phyloP scores from a whole-genome alignment of 1,140 invertebrate species.

The Melanaphis sacchari region DNA sequence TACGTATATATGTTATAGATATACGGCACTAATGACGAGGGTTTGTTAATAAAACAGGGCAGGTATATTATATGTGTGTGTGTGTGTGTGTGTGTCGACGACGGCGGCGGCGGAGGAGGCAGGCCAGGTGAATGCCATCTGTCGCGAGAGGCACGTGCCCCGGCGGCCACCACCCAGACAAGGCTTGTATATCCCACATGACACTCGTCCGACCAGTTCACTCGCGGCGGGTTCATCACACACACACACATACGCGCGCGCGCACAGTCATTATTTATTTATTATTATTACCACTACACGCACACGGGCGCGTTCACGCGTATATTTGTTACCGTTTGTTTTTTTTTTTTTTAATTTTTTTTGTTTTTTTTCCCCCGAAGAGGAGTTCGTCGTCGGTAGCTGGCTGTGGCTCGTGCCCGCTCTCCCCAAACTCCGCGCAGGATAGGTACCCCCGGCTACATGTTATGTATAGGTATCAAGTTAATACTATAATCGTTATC shows the following conservation, averaged over 20 bases:
- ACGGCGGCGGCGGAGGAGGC: not conserved
- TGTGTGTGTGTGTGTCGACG: not conserved
- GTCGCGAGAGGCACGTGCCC: constrained; percentile 51
- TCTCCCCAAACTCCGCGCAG: not conserved
- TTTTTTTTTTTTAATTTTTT: not conserved
- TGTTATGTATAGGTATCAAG: no score
- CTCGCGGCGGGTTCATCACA: constrained; percentile 41
- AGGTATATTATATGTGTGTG: not conserved
- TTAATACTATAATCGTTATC: not conserved
- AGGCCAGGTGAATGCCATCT: constrained; percentile 54
- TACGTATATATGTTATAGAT: not conserved
- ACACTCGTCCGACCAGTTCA: constrained; percentile 57
- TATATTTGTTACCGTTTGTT: constrained; percentile 25
- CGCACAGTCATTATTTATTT: constrained; percentile 36
- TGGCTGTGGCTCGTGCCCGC: not conserved
- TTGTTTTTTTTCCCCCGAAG: no score
- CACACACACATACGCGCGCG: no score
- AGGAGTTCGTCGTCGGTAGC: not conserved
- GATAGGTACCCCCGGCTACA: no score
- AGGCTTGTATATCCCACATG: constrained; percentile 52
- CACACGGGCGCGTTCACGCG: not conserved
- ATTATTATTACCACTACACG: constrained; percentile 20
- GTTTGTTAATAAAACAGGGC: constrained; percentile 37
- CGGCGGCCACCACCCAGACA: constrained; percentile 25
- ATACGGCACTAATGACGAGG: constrained; percentile 43